Evolutionary conservation across 2,888 invertebrate species (phyloP).

Genomic region (Belgica antarctica): DNA sequence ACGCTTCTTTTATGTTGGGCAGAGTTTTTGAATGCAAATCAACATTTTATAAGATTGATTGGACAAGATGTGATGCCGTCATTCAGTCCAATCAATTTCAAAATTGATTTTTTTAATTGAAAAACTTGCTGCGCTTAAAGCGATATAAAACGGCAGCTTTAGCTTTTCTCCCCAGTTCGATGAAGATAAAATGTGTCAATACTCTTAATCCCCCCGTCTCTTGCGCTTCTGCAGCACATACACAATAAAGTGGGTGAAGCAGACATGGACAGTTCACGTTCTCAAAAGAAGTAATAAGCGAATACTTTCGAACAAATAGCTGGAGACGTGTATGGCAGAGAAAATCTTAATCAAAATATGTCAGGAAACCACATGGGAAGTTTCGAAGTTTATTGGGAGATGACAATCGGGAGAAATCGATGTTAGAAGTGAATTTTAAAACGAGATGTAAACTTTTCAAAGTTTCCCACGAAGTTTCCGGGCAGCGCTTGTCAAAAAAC

Average conservation of each 20-base stretch:
- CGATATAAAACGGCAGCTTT: background rate
- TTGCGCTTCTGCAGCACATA: background rate
- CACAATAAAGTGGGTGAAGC: background rate
- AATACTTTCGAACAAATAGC: background rate
- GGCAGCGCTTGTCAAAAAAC: too few relatives aligned
- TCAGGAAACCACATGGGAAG: background rate
- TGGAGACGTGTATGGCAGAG: background rate
- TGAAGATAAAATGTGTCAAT: conserved; percentile 17
- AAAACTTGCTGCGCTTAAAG: background rate
- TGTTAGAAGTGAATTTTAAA: too few relatives aligned
- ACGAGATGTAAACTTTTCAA: too few relatives aligned
- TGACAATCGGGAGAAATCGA: too few relatives aligned
- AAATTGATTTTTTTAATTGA: conserved; percentile 5
- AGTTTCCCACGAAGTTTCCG: too few relatives aligned
- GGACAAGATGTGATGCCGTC: background rate
- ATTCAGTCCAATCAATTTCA: background rate
- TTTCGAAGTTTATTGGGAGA: too few relatives aligned
- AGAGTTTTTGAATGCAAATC: conserved; percentile 27
- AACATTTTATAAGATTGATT: conserved; percentile 26
- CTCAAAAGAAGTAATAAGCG: background rate
- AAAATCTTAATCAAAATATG: background rate
- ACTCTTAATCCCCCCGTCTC: background rate
- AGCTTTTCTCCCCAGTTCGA: background rate
- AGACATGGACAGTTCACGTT: background rate
- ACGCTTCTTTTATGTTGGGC: background rate